phyloP scores from a whole-genome alignment of 2,113 vertebrate genomes.

The Crotalus tigris region DNA sequence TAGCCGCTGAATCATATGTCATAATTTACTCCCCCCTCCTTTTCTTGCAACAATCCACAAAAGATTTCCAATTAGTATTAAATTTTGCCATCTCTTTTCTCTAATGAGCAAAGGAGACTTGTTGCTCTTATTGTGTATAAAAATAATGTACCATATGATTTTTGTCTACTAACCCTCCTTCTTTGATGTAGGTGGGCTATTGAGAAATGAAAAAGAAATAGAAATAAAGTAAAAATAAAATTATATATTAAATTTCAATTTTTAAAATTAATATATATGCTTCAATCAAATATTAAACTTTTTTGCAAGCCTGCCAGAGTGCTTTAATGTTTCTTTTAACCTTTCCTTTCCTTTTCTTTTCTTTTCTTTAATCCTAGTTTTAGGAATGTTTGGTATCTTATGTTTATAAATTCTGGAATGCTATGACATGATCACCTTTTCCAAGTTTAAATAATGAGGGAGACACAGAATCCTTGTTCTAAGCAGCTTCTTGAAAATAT shows the following conservation, averaged over 20 bases:
- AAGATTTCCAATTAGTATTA: not conserved
- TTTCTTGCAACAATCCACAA: not conserved
- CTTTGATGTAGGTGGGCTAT: not conserved
- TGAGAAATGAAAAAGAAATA: not conserved
- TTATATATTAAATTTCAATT: no score
- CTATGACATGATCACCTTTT: not conserved
- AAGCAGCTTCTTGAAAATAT: not conserved
- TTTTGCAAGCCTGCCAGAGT: not conserved
- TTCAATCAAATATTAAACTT: not conserved
- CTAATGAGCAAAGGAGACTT: not conserved
- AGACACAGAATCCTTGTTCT: not conserved
- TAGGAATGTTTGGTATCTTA: not conserved
- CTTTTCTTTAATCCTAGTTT: not conserved
- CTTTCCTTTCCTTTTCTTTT: not conserved
- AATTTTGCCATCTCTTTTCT: not conserved
- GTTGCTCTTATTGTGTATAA: not conserved
- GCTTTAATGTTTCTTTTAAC: not conserved
- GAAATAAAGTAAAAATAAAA: not conserved
- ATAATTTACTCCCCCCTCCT: not conserved
- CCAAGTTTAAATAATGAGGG: not conserved
- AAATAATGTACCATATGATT: not conserved
- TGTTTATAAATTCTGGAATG: not conserved
- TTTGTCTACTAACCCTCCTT: not conserved
- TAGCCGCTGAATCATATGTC: not conserved
- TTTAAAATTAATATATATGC: not conserved